Evolutionary conservation across 2,797 vertebrate genomes (phyloP).

Genomic region (Phaenicophaeus curvirostris): DNA sequence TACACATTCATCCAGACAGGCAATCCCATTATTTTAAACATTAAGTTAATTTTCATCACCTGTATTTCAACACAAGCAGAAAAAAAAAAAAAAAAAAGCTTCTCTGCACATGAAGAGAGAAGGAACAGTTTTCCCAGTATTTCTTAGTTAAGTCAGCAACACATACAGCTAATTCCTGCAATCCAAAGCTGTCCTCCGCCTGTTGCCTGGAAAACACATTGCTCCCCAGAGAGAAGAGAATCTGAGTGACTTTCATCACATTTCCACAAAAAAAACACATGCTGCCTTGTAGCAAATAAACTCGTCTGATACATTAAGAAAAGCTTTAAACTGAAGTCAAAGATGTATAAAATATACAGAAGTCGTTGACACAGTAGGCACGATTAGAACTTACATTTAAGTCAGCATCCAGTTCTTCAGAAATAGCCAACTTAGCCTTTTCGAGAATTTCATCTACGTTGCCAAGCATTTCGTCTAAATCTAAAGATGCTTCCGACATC

Average conservation of each 20-base stretch:
- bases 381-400: slow-evolving; percentile 69
- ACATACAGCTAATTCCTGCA: not conserved
- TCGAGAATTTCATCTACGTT: slow-evolving; percentile 73
- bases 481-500: slow-evolving; percentile 46
- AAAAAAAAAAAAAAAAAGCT: not conserved
- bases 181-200: not conserved
- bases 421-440: slow-evolving; percentile 67
- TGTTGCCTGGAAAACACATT: not conserved
- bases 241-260: not conserved
- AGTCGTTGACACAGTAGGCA: not conserved
- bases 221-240: too few relatives aligned
- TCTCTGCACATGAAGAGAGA: not conserved
- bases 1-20: not conserved
- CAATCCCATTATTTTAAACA: not conserved
- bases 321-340: not conserved
- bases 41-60: not conserved
- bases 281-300: not conserved
- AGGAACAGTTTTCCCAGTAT: not conserved
- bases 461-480: slow-evolving; percentile 36
- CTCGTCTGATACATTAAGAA: not conserved
- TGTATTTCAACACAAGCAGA: not conserved
- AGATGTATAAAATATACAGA: not conserved
- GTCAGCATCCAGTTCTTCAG: slow-evolving; percentile 75
- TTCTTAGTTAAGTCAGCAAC: not conserved
- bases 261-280: not conserved